phyloP scores from a whole-genome alignment of 23 tunicate species.

The Styela clava region DNA sequence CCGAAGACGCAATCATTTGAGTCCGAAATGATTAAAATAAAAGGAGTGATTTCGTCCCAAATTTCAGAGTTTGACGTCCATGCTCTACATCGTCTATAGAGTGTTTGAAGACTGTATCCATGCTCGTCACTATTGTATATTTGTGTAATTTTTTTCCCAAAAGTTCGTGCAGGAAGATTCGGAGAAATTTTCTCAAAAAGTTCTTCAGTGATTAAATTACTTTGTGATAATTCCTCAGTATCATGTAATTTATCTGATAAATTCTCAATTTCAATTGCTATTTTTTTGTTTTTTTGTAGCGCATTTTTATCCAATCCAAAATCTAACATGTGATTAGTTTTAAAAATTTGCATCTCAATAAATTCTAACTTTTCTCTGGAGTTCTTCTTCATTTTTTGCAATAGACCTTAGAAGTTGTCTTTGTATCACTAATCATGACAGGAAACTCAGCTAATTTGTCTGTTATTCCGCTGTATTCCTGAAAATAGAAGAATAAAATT shows the following conservation, averaged over 20 bases:
- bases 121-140: neutral
- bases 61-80: conserved; percentile 1
- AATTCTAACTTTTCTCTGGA: too few species aligned
- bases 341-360: too few species aligned
- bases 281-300: too few species aligned
- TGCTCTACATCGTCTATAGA: neutral
- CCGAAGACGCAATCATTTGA: conserved; percentile 1
- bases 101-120: conserved; percentile 9
- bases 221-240: neutral
- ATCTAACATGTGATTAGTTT: too few species aligned
- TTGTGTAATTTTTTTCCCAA: neutral
- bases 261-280: too few species aligned
- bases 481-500: too few species aligned
- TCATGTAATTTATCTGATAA: neutral
- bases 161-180: neutral
- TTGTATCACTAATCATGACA: too few species aligned
- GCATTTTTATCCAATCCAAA: too few species aligned
- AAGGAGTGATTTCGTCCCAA: neutral
- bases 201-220: neutral
- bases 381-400: too few species aligned
- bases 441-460: too few species aligned
- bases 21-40: conserved; percentile 8
- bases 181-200: neutral
- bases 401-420: too few species aligned
- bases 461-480: too few species aligned